Evolutionary conservation across 2,888 invertebrate species (phyloP).

Genomic region (Coleophora deauratella): DNA sequence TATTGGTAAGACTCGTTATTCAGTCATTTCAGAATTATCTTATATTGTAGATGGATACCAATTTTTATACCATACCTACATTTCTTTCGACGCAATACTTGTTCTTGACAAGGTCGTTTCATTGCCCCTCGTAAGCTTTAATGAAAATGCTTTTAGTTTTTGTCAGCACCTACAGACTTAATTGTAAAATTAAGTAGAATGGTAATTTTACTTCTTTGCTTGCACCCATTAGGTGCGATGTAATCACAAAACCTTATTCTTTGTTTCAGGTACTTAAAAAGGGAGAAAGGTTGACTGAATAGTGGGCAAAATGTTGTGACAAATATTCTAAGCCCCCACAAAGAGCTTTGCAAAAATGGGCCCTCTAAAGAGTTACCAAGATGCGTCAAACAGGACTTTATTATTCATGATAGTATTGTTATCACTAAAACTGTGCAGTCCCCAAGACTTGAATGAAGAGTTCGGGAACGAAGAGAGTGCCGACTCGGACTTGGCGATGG

Average conservation of each 20-base stretch:
- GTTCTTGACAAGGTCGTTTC: too few species aligned
- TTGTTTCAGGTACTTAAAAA: conserved; percentile 43
- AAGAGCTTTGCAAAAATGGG: conserved; percentile 42
- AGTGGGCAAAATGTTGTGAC: conserved; percentile 46
- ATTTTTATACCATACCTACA: too few species aligned
- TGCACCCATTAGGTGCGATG: too few species aligned
- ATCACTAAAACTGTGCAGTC: conserved; percentile 60
- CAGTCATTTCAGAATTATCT: too few species aligned
- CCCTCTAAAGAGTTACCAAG: conserved; percentile 45
- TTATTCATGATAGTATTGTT: conserved; percentile 58
- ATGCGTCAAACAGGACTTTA: conserved; percentile 52
- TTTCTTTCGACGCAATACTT: too few species aligned
- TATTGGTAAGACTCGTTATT: too few species aligned
- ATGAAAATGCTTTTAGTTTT: too few species aligned
- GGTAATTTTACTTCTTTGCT: too few species aligned
- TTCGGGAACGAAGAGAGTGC: conserved; percentile 55
- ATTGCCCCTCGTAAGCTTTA: too few species aligned
- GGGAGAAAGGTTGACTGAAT: conserved; percentile 5
- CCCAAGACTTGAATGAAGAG: conserved; percentile 60
- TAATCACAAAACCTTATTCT: conserved; percentile 4
- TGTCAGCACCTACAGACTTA: too few species aligned
- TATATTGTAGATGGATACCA: too few species aligned
- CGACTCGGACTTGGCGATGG: conserved; percentile 43
- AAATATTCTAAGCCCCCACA: conserved; percentile 22
- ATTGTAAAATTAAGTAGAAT: too few species aligned